Conservation (phyloP, 2,888 invertebrate genomes). For the Aleiodes alternator region DNA sequence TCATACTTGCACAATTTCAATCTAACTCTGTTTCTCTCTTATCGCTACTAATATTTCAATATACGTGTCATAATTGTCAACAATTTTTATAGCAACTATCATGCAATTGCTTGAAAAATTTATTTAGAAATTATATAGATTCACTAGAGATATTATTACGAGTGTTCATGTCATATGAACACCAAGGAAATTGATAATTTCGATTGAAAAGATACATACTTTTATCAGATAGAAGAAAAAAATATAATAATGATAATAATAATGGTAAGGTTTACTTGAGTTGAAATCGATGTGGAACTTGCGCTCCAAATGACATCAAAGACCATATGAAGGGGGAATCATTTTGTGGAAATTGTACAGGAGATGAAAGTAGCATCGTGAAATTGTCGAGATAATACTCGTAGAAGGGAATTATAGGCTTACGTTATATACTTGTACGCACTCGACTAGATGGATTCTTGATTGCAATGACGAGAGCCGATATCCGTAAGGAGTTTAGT, state of each 20-base stretch:
- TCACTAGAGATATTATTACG: no score
- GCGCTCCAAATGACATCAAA: no score
- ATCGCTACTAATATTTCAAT: neutral
- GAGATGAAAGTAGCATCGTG: neutral
- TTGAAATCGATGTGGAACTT: no score
- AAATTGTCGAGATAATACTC: neutral
- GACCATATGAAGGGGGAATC: no score
- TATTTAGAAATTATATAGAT: neutral
- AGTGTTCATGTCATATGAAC: no score
- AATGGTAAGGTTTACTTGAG: no score
- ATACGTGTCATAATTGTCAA: neutral
- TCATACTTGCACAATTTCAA: neutral
- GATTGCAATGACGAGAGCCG: conserved; percentile 25
- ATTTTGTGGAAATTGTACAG: conserved; percentile 8
- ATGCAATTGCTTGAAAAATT: neutral
- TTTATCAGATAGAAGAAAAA: no score
- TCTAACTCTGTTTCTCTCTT: conserved; percentile 25
- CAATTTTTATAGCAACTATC: neutral
- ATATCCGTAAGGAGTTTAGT: conserved; percentile 2
- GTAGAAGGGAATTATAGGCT: conserved; percentile 2
- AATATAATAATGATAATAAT: no score
- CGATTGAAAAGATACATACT: no score
- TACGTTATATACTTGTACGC: conserved; percentile 10
- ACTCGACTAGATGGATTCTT: conserved; percentile 12
- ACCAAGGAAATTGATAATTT: no score